Conservation (phyloP, 2,888 invertebrate species). For the Apodemia hepburni region DNA sequence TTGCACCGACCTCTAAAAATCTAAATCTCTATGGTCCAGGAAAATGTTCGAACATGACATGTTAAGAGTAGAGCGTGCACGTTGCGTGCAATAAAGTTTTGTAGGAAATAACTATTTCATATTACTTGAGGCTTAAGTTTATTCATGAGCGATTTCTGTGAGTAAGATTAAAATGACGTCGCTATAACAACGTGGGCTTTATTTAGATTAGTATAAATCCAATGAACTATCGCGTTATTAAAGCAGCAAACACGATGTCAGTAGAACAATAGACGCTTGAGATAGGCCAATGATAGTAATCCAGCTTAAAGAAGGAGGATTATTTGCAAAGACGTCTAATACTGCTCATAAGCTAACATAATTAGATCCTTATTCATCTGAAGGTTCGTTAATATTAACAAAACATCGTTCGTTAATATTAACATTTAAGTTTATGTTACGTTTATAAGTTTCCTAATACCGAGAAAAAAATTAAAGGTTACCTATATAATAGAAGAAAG, state of each 20-base stretch:
- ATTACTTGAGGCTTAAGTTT: too few relatives aligned
- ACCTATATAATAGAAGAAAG: too few relatives aligned
- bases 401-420: too few relatives aligned
- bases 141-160: background rate
- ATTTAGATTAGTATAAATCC: constrained; percentile 46
- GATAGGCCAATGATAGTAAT: constrained; percentile 58
- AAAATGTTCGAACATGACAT: too few relatives aligned
- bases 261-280: constrained; percentile 52
- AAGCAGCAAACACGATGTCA: constrained; percentile 55
- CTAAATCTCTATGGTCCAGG: too few relatives aligned
- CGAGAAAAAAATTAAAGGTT: too few relatives aligned
- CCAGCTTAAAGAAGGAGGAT: constrained; percentile 66
- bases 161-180: constrained; percentile 28
- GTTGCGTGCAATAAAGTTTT: too few relatives aligned
- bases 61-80: too few relatives aligned
- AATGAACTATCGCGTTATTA: constrained; percentile 47
- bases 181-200: constrained; percentile 37
- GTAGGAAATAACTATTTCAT: too few relatives aligned
- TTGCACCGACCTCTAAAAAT: too few relatives aligned
- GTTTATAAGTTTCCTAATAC: too few relatives aligned
- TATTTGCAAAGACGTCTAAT: constrained; percentile 61
- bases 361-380: constrained; percentile 54
- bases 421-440: too few relatives aligned
- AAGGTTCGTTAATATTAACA: constrained; percentile 27
- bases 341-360: constrained; percentile 51